Percentiles rank a stretch among this genome's conserved stretches.
Conservation (phyloP, 2,113 vertebrate genomes). For the Nesogale talazaci region DNA sequence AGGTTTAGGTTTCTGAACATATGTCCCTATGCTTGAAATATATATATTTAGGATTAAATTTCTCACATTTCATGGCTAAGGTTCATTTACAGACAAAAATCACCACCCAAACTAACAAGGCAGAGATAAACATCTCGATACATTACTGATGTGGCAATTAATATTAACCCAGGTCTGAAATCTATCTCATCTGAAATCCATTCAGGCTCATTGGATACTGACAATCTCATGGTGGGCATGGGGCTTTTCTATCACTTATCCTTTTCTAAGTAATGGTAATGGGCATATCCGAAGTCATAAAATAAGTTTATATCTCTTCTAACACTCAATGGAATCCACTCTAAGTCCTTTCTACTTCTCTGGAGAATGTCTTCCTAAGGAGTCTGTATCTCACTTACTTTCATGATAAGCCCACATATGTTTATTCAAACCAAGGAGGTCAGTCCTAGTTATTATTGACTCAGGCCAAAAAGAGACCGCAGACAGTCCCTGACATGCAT, state of each 20-base stretch:
- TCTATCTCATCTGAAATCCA: slow-evolving; percentile 41
- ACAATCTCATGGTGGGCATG: neutral
- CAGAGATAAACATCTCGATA: slow-evolving; percentile 1
- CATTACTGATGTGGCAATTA: slow-evolving; percentile 9
- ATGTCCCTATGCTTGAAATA: slow-evolving; percentile 36
- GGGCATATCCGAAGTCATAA: neutral
- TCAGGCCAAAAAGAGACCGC: neutral
- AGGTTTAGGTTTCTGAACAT: slow-evolving; percentile 46
- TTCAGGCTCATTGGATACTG: neutral
- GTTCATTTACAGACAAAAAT: slow-evolving; percentile 20
- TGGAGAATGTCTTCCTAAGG: neutral
- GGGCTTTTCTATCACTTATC: neutral
- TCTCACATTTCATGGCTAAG: slow-evolving; percentile 49
- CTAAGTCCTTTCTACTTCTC: neutral
- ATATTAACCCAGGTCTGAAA: slow-evolving; percentile 34
- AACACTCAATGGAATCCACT: neutral
- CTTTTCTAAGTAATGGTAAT: neutral
- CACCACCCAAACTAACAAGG: slow-evolving; percentile 22
- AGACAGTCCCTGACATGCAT: neutral
- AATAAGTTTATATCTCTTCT: neutral
- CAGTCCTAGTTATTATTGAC: neutral
- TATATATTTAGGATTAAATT: neutral
- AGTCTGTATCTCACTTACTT: neutral
- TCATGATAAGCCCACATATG: neutral
- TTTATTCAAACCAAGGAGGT: neutral